Evolutionary conservation across 1,140 invertebrate species (phyloP).

Genomic region (Pemphigus obesinymphae): DNA sequence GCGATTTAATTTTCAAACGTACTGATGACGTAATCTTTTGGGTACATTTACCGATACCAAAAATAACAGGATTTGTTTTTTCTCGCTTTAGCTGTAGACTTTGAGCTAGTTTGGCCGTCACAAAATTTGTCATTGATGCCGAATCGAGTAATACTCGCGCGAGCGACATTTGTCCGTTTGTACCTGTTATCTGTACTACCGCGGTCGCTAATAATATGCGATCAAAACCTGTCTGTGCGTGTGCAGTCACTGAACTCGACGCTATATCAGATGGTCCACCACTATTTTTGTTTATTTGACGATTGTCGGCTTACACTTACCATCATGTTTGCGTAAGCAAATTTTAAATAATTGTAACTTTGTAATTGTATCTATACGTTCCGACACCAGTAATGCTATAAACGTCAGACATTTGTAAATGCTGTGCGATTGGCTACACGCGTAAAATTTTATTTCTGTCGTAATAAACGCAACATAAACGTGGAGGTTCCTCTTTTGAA

Average conservation of each 20-base stretch:
- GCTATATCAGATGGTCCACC: not conserved
- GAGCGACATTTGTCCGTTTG: not conserved
- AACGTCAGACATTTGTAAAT: not conserved
- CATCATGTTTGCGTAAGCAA: not conserved
- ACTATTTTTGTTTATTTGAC: not conserved
- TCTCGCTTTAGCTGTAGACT: not conserved
- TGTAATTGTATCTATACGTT: not conserved
- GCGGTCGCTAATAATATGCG: not conserved
- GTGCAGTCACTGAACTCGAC: not conserved
- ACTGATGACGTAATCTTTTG: not conserved
- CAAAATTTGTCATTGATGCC: not conserved
- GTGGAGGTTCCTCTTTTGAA: too few species aligned
- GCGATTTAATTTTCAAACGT: not conserved
- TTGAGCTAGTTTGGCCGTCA: not conserved
- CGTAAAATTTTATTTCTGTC: not conserved
- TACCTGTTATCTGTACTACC: not conserved
- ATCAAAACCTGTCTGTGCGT: not conserved
- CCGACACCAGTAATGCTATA: not conserved
- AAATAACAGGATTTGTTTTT: not conserved
- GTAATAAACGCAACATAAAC: not conserved
- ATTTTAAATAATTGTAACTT: not conserved
- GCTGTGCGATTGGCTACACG: not conserved
- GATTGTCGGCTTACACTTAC: not conserved
- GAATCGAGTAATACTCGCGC: not conserved
- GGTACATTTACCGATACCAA: not conserved